A percentile compares a stretch with the other conserved stretches of the same genome.
phyloP scores from a whole-genome alignment of 2,888 invertebrate species.

The Rhingia campestris region DNA sequence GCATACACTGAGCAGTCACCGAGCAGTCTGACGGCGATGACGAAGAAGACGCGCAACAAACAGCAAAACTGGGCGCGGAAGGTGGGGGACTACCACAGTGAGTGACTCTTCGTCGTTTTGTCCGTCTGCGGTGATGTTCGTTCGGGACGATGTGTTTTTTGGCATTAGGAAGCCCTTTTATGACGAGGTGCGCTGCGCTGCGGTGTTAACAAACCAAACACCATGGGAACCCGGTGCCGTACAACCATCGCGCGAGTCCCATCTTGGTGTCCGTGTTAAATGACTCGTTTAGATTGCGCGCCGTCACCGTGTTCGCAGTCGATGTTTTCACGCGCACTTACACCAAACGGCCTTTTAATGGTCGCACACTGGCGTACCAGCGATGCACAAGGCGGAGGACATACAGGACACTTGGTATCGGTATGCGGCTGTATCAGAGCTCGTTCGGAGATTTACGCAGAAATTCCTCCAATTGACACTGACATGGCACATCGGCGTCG shows the following conservation, averaged over 20 bases:
- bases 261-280: constrained; percentile 58
- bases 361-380: constrained; percentile 45
- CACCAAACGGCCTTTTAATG: constrained; percentile 72
- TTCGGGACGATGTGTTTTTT: constrained; percentile 35
- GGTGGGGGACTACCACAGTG: constrained; percentile 22
- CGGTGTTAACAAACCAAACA: constrained; percentile 61
- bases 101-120: constrained; percentile 44
- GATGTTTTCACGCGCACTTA: constrained; percentile 74
- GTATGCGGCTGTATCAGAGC: constrained; percentile 39
- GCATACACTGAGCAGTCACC: constrained; percentile 37
- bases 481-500: constrained; percentile 69
- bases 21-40: constrained; percentile 62
- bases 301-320: constrained; percentile 68
- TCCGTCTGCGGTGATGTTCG: constrained; percentile 32
- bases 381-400: constrained; percentile 5
- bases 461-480: constrained; percentile 70
- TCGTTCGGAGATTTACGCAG: constrained; percentile 67
- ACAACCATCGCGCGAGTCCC: constrained; percentile 32
- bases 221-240: constrained; percentile 60
- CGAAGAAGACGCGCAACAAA: constrained; percentile 38
- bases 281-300: constrained; percentile 73
- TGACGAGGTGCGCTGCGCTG: constrained; percentile 61
- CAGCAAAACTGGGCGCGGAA: constrained; percentile 26
- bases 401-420: constrained; percentile 34
- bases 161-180: constrained; percentile 74